phyloP scores from a whole-genome alignment of 2,888 invertebrate species.

The Pachycephus smyrnensis region DNA sequence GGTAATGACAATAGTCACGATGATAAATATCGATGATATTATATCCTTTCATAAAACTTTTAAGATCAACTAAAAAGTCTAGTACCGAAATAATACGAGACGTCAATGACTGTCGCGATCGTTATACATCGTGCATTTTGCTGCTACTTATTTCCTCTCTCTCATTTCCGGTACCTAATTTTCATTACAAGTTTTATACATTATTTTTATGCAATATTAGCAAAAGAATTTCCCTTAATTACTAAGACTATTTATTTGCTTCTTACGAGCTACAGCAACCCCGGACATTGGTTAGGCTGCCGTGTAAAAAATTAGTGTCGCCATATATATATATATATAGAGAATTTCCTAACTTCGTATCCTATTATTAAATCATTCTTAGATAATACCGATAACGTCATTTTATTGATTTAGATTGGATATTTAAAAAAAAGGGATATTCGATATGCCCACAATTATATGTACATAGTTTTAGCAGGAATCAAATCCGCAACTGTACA shows the following conservation, averaged over 20 bases:
- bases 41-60: neutral
- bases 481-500: neutral
- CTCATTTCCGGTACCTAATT: neutral
- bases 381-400: neutral
- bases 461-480: neutral
- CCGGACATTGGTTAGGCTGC: constrained; percentile 47
- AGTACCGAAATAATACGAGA: neutral
- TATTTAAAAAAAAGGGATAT: neutral
- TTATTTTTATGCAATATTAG: constrained; percentile 31
- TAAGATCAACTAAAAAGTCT: neutral
- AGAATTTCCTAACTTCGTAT: neutral
- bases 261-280: constrained; percentile 49
- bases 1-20: neutral
- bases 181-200: constrained; percentile 26
- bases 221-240: constrained; percentile 38
- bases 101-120: neutral
- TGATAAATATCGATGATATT: neutral
- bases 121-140: neutral
- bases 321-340: neutral
- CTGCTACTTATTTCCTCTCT: neutral
- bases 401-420: neutral
- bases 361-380: neutral
- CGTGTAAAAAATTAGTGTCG: constrained; percentile 32
- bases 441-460: neutral
- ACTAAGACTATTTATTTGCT: constrained; percentile 39